Percentiles rank a stretch among this genome's conserved stretches.
Evolutionary conservation across 2,113 vertebrate species (phyloP).

Genomic region (Osmerus mordax): DNA sequence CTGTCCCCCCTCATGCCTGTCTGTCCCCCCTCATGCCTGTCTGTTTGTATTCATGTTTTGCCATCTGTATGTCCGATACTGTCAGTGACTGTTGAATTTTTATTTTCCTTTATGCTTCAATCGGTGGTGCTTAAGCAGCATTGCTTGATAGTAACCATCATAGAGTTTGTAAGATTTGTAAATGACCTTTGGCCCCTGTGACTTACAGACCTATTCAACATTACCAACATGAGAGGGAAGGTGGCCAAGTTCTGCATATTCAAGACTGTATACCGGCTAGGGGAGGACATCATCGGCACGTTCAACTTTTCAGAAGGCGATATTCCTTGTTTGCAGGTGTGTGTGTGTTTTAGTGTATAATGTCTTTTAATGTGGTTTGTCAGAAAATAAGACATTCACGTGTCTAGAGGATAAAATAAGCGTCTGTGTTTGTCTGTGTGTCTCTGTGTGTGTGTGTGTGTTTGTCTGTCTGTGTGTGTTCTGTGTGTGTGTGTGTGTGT

Average conservation of each 20-base stretch:
- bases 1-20: too few species aligned
- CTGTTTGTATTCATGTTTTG: neutral
- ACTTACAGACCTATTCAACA: slow-evolving; percentile 75
- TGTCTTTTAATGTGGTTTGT: too few species aligned
- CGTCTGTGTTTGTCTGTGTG: neutral
- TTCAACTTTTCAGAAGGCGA: slow-evolving; percentile 94
- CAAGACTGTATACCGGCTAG: slow-evolving; percentile 91
- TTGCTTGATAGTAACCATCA: too few species aligned
- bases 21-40: too few species aligned
- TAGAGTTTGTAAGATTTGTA: too few species aligned
- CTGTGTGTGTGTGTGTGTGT: neutral
- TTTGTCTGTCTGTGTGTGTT: too few species aligned
- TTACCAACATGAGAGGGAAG: slow-evolving; percentile 90
- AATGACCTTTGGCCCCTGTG: neutral
- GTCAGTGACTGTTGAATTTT: too few species aligned
- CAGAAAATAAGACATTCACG: neutral
- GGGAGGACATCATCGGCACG: slow-evolving; percentile 92
- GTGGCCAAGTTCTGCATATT: slow-evolving; percentile 97
- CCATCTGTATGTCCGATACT: too few species aligned
- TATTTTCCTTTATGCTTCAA: too few species aligned
- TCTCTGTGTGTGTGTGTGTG: neutral
- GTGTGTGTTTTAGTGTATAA: neutral
- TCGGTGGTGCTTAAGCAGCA: too few species aligned
- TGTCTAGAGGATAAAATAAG: neutral
- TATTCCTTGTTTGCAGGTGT: slow-evolving; percentile 93